A percentile compares a stretch with the other conserved stretches of the same genome.
phyloP scores from a whole-genome alignment of 92 coral and sea anemone species.

The Siderastrea radians region DNA sequence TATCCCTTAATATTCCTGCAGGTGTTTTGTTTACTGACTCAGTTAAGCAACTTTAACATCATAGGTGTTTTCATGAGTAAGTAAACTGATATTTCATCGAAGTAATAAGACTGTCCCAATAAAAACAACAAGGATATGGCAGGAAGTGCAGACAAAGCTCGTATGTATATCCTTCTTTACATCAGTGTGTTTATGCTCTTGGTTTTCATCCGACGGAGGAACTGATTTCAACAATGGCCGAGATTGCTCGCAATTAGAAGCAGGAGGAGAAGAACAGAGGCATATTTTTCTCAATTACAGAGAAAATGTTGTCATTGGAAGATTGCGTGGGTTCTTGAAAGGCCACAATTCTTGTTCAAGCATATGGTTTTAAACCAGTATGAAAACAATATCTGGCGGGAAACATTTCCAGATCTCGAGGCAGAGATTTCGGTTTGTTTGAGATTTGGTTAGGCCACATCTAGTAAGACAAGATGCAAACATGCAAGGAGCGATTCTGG shows the following conservation, averaged over 20 bases:
- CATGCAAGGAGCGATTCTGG: constrained; percentile 61
- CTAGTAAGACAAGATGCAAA: constrained; percentile 57
- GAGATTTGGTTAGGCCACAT: constrained; percentile 56
- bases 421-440: constrained; percentile 54
- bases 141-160: constrained; percentile 11
- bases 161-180: constrained; percentile 8
- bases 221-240: constrained; percentile 39
- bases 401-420: constrained; percentile 62
- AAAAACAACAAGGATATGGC: not conserved
- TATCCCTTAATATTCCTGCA: too few relatives aligned
- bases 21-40: too few relatives aligned
- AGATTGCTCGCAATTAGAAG: constrained; percentile 16
- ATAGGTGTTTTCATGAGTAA: too few relatives aligned
- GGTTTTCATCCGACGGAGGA: constrained; percentile 30
- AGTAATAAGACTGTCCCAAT: too few relatives aligned
- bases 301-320: constrained; percentile 8
- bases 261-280: constrained; percentile 16
- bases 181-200: constrained; percentile 29
- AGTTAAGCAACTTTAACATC: too few relatives aligned
- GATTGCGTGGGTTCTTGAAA: constrained; percentile 46
- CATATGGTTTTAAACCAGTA: constrained; percentile 32
- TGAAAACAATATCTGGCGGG: constrained; percentile 58
- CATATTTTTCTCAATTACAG: not conserved
- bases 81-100: too few relatives aligned
- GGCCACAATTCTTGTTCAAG: constrained; percentile 42